Evolutionary conservation across 1,140 invertebrate genomes (phyloP).

Genomic region (Cydia fagiglandana): DNA sequence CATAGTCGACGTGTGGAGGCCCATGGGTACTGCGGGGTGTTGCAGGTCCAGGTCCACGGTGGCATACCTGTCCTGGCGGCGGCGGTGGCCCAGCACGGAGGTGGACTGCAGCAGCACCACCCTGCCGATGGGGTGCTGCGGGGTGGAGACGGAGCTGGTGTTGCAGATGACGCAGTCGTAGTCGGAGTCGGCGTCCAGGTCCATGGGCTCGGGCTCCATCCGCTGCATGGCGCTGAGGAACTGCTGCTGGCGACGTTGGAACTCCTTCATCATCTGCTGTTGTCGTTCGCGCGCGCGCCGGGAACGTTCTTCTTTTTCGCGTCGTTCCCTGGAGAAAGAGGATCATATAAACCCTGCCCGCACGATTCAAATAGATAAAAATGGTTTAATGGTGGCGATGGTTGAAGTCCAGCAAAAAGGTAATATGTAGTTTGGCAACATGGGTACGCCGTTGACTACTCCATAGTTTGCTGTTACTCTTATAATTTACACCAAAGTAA

Average conservation of each 20-base stretch:
- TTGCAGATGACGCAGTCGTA: slow-evolving; percentile 98
- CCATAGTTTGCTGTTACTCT: no score
- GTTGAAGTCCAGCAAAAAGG: no score
- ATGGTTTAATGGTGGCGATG: neutral
- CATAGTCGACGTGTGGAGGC: no score
- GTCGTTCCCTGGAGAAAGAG: slow-evolving; percentile 79
- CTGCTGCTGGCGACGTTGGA: slow-evolving; percentile 93
- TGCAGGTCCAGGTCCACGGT: slow-evolving; percentile 80
- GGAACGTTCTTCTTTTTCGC: slow-evolving; percentile 89
- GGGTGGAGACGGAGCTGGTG: slow-evolving; percentile 91
- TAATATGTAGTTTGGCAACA: no score
- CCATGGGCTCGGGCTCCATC: slow-evolving; percentile 79
- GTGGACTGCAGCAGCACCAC: slow-evolving; percentile 93
- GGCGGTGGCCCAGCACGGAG: slow-evolving; percentile 88
- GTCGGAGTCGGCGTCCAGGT: slow-evolving; percentile 83
- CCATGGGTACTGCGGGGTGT: slow-evolving; percentile 88
- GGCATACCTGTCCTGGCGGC: slow-evolving; percentile 61
- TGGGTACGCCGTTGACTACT: no score
- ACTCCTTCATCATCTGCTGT: slow-evolving; percentile 94
- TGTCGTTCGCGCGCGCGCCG: slow-evolving; percentile 93
- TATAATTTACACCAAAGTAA: no score
- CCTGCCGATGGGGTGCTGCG: slow-evolving; percentile 93
- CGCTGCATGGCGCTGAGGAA: slow-evolving; percentile 92
- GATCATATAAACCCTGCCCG: no score
- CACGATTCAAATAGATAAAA: neutral